Evolutionary conservation across 2,797 vertebrate genomes (phyloP), one percentile per base, ranked within the genome.

Genomic region (Lagodon rhomboides): DNA sequence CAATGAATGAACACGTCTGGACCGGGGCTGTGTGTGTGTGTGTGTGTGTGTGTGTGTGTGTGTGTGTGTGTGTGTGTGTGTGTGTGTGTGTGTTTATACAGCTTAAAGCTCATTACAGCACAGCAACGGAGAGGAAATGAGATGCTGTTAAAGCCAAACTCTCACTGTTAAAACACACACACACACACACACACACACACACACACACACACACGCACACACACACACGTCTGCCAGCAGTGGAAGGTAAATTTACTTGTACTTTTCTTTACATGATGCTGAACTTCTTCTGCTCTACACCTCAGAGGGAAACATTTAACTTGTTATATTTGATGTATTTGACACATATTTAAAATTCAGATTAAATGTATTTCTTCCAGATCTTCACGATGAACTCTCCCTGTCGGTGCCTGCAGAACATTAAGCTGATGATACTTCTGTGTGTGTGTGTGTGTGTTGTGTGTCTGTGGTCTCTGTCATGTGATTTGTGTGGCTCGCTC

Each of bases 51-150:
- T 65, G 55, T 53, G 61, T 51, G 68, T 27, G 51, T 56, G 65
- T 25, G 65, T 68, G 25, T 49, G n/a, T 16, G 58, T 61, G 49
- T 44, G 34, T 30, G 54, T 44, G 49, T 34, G 38, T 38, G 58
- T 66, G 10, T 12, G 13, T 38, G 38, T 70, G 66, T 46, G 53
- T 80, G 59, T 85, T 68, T 73, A 75, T 12, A 47, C 73, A 77
- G 56, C 73, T 62, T 79, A 73, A 20, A 82, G 80, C 82, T 90
- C 61, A 73, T 77, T 83, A 82, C 69, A 84, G 78, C 76, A 58
- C 70, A 68, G 77, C 73, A 78, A 84, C 77, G 68, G 55, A 72
- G 68, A 89, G 85, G 88, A 91, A 90, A 90, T 85, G 63, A 81
- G 88, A 77, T 77, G 30, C 69, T 72, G 66, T 87, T 82, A 87